Percentiles rank a stretch among this genome's conserved stretches.
Evolutionary conservation across 2,888 invertebrate species (phyloP).

Genomic region (Synanthedon tipuliformis): DNA sequence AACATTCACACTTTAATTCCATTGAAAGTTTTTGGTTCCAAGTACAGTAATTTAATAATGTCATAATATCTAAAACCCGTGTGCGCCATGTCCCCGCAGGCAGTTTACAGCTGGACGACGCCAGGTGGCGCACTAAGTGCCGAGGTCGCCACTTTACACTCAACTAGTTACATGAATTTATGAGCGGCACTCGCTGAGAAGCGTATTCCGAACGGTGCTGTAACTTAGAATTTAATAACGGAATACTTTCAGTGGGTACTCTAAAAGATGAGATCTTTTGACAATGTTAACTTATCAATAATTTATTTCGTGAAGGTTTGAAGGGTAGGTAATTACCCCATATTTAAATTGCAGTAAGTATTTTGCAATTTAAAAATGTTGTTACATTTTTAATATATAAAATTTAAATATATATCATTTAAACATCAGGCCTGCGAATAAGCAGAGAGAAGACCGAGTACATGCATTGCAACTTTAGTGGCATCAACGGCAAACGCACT

Average conservation of each 20-base stretch:
- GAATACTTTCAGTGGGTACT: neutral
- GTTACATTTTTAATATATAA: no score
- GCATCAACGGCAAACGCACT: no score
- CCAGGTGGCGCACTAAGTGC: conserved; percentile 13
- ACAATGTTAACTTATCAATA: no score
- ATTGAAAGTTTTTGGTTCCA: neutral
- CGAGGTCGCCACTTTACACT: conserved; percentile 11
- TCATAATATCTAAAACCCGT: conserved; percentile 13
- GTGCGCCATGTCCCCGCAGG: conserved; percentile 7
- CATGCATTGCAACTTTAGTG: no score
- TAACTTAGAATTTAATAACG: neutral
- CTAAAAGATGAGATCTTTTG: no score
- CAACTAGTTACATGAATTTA: conserved; percentile 11
- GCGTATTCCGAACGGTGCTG: neutral
- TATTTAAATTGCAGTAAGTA: no score
- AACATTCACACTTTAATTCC: neutral
- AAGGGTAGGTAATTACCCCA: no score
- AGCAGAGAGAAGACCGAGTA: no score
- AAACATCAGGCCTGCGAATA: no score
- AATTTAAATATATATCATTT: no score
- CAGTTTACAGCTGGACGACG: conserved; percentile 8
- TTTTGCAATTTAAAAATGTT: no score
- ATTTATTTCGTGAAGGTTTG: no score
- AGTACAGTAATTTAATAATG: conserved; percentile 12
- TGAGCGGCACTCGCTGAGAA: conserved; percentile 4